Conservation (phyloP, 1,140 invertebrate species). For the Drosophila asahinai region DNA sequence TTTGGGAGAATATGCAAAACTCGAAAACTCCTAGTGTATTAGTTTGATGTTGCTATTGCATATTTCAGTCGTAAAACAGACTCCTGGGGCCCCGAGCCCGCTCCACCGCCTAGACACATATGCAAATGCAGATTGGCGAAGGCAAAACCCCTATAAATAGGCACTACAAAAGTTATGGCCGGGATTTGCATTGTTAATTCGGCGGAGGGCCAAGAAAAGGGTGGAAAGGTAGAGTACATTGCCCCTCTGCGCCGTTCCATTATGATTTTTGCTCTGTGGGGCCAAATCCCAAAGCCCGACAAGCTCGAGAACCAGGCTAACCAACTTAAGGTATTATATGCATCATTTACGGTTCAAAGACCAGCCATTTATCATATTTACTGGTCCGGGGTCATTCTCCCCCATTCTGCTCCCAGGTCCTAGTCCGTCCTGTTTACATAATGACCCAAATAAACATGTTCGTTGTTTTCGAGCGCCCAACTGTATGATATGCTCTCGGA, state of each 20-base stretch:
- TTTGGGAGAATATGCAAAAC: conserved; percentile 28
- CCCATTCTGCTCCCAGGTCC: neutral
- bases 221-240: conserved; percentile 11
- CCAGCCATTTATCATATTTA: conserved; percentile 68
- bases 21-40: conserved; percentile 28
- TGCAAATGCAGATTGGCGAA: conserved; percentile 25
- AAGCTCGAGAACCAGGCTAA: conserved; percentile 2
- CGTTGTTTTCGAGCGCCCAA: conserved; percentile 18
- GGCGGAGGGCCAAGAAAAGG: conserved; percentile 5
- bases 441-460: conserved; percentile 66
- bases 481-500: conserved; percentile 25
- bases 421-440: conserved; percentile 51
- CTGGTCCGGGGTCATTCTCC: conserved; percentile 16
- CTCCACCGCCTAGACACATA: conserved; percentile 13
- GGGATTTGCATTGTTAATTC: conserved; percentile 66
- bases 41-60: conserved; percentile 46
- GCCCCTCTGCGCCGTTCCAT: conserved; percentile 7
- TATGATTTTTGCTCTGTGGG: conserved; percentile 34
- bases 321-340: conserved; percentile 44
- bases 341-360: conserved; percentile 59
- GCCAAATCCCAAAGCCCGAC: conserved; percentile 15
- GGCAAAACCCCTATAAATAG: conserved; percentile 39
- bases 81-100: conserved; percentile 13
- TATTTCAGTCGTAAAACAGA: conserved; percentile 61
- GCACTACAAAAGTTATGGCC: conserved; percentile 51